Evolutionary conservation across 1,140 invertebrate genomes (phyloP), one percentile per base, ranked within the genome.

Genomic region (Brachionus rotundiformis): DNA sequence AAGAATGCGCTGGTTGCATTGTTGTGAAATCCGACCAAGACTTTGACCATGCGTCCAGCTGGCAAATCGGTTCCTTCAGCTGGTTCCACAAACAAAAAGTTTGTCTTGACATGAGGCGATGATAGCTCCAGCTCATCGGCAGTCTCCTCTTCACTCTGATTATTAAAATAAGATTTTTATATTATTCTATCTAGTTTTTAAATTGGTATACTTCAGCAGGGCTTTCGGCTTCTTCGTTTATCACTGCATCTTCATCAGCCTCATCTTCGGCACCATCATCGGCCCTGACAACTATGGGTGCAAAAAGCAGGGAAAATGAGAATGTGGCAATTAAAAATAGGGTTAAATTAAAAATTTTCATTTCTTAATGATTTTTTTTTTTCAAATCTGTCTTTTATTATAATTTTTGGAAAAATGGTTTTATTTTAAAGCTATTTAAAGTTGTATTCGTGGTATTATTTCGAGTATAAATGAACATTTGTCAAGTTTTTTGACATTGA

Each of bases 1-100:
- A 94, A 89, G 85, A 98, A 97, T 83, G 97, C 94, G 75, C 88
- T 87, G 82, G 92, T 90, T 41, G 96, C 97, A 86, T 94, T 95
- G 89, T 99, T 99, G 13, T 91, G 92, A 87, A 99, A 98, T 44
- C 96, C 96, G 84, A 99, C 94, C 1, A 99, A 89, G 86, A 98
- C 95, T 87, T 98, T 94, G 1, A 97, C 94, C 63, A 95, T 90
- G 84, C 92, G 91, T 68, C 96, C 96, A 87, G 93, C 95, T 86
- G 94, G 93, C 23, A 98, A 88, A 87, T 97, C 95, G n/a, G 6
- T 79, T 33, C 29, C 23, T 63, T 79, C 47, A 13, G 63, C 29
- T 49, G 76, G 76, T 27, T 79, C 29, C n/a, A 79, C 76, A 41
- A 79, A 79, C 23, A 79, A 31, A 29, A 39, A 36, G 47, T 79